Base-by-base conservation (phyloP, 2,888 invertebrate genomes). In the Teleogryllus oceanicus region DNA sequence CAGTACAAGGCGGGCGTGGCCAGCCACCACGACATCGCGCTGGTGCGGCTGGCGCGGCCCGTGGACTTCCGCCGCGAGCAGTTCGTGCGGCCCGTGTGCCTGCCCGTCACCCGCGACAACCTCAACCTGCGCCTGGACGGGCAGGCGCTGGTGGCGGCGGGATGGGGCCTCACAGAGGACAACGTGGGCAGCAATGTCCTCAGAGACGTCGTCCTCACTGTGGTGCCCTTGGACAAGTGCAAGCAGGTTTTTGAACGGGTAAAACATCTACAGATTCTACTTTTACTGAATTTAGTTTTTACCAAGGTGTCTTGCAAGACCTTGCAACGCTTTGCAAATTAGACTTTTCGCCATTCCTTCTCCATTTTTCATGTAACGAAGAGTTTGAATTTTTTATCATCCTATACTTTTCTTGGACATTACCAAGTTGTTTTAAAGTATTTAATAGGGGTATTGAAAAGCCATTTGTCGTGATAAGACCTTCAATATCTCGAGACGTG, bases 1-100 rank as follows among this genome's bases (percentile, higher is more conserved):
- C 18, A 37, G 2, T 84, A 83, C 78, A 37, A 8, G 37, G 82
- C 83, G 80, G 79, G 20, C 11, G 81, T 81, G 13, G 79, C 76
- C 18, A 82, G 81, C 37, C 82, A 82, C 49, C 79, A 84, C 82
- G 84, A 84, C 80, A 79, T 84, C 51, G 83, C 83, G 11, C 81
- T 84, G 49, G 77, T 84, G 37, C 80, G 83, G 2, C 82, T 84
- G 62, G 81, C 80, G 77, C 76, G 76, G 74, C 80, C 79, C 21
- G 81, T 74, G 21, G 76, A 80, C 77, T 78, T 81, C 37, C 78
- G 78, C 18, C 37, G 82, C 81, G 49, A 80, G 62, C 5, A 62
- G 13, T 62, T 62, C 74, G 21, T 16, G 37, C 76, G 62, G 13
- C 62, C 62, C 62, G n/a, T 62, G n/a, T 62, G 62, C 62, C n/a